These are phyloP conservation scores for Pyrrhosoma nymphula DNA, from an alignment of 2,888 invertebrate species.

Conservation along the genomic window DNA sequence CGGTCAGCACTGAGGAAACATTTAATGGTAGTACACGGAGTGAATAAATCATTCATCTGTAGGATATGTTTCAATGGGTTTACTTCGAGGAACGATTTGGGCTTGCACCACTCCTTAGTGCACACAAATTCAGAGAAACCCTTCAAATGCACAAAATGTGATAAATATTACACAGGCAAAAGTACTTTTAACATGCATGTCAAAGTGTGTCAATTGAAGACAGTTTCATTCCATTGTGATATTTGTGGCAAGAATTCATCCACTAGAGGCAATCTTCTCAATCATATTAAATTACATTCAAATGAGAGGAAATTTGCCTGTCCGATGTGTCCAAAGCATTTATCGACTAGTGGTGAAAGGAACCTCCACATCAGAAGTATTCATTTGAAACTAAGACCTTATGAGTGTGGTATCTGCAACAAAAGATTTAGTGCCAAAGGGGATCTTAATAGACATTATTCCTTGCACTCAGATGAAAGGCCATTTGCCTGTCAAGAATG, in stretches of 20 bases:
- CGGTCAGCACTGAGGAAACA: background rate
- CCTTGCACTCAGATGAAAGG: too few species aligned
- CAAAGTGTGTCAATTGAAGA: background rate
- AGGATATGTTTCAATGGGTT: background rate
- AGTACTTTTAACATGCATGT: background rate
- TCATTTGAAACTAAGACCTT: background rate
- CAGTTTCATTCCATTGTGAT: background rate
- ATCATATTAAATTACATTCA: background rate
- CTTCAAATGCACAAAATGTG: background rate
- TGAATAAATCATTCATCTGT: background rate
- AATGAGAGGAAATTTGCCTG: background rate
- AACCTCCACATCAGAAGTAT: background rate
- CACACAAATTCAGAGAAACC: background rate
- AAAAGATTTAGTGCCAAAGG: background rate
- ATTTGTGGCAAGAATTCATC: background rate
- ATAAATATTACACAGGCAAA: background rate
- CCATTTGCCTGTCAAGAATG: too few species aligned
- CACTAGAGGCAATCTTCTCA: background rate
- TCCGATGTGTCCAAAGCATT: background rate
- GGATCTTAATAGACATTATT: too few species aligned
- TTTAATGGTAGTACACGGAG: background rate
- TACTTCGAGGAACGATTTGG: background rate
- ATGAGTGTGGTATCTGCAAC: background rate
- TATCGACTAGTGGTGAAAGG: background rate
- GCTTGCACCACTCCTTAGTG: background rate